Percentiles rank a stretch among this genome's conserved stretches.
These are phyloP conservation scores for Ostrea edulis DNA, from an alignment of 1,140 invertebrate genomes.

Conservation along the genomic window DNA sequence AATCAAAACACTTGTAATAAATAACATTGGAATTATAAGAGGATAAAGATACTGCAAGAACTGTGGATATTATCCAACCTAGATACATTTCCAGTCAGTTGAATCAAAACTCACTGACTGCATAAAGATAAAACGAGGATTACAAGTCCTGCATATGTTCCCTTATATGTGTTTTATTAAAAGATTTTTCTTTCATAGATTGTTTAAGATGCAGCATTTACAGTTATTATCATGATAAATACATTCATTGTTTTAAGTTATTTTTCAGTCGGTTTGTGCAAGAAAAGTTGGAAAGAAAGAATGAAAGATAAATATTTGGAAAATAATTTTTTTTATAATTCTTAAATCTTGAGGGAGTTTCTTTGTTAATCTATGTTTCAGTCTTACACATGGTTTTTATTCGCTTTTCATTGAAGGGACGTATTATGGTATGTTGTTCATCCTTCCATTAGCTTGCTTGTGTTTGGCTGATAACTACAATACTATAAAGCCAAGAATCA, in stretches of 20 bases:
- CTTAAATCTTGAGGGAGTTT: background rate
- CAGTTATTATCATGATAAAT: background rate
- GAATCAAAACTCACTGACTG: background rate
- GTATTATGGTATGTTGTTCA: no score
- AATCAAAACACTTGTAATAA: no score
- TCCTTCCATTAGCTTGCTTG: no score
- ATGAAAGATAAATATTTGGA: slow-evolving; percentile 3
- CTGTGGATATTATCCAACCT: background rate
- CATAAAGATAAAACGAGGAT: background rate
- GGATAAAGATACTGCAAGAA: slow-evolving; percentile 82
- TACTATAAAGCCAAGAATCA: no score
- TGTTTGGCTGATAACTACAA: no score
- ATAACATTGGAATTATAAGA: no score
- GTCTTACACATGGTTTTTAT: no score
- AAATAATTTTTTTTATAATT: slow-evolving; percentile 17
- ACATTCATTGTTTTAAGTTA: background rate
- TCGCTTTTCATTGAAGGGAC: no score
- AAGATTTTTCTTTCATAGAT: background rate
- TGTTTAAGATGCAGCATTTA: background rate
- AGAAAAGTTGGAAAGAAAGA: background rate
- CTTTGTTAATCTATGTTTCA: background rate
- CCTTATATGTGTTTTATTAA: background rate
- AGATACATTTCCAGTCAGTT: slow-evolving; percentile 19
- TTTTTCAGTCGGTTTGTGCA: background rate
- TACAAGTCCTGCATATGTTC: background rate